Conservation (phyloP, 2,888 invertebrate species). For the Tachina lurida region DNA sequence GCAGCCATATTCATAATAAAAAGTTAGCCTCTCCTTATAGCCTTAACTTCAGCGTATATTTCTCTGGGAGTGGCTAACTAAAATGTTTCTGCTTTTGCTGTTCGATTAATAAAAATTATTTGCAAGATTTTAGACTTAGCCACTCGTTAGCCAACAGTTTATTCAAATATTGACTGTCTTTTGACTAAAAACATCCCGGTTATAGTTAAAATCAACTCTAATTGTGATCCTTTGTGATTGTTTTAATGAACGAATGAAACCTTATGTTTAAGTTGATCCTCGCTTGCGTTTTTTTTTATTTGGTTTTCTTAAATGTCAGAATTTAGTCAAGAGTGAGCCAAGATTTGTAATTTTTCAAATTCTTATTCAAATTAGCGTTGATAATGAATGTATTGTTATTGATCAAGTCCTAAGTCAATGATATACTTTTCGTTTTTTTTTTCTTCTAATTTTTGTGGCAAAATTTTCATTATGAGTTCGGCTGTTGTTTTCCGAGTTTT, state of each 20-base stretch:
- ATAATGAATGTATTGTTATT: conserved; percentile 53
- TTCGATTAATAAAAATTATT: conserved; percentile 16
- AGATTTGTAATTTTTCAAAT: conserved; percentile 19
- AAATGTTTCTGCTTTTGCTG: conserved; percentile 21
- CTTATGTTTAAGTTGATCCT: conserved; percentile 43
- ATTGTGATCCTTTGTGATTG: conserved; percentile 56
- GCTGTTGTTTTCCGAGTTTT: conserved; percentile 51
- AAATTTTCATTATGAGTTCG: conserved; percentile 66
- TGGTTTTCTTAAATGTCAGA: conserved; percentile 36
- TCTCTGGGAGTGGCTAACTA: conserved; percentile 62
- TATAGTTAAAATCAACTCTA: conserved; percentile 68
- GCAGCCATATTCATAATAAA: conserved; percentile 67
- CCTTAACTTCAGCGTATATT: conserved; percentile 39
- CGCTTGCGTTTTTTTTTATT: neutral
- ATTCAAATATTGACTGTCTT: conserved; percentile 66
- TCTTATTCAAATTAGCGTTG: conserved; percentile 23
- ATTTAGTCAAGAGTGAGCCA: conserved; percentile 56
- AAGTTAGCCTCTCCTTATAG: conserved; percentile 66
- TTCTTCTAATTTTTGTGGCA: conserved; percentile 34
- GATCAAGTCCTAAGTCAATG: conserved; percentile 56
- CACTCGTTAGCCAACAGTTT: conserved; percentile 67
- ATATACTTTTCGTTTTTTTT: conserved; percentile 18
- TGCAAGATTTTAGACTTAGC: conserved; percentile 61
- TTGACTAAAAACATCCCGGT: conserved; percentile 67
- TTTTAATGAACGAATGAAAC: conserved; percentile 54